Evolutionary conservation across 2,797 vertebrate species (phyloP).

Genomic region (Falco berigora): DNA sequence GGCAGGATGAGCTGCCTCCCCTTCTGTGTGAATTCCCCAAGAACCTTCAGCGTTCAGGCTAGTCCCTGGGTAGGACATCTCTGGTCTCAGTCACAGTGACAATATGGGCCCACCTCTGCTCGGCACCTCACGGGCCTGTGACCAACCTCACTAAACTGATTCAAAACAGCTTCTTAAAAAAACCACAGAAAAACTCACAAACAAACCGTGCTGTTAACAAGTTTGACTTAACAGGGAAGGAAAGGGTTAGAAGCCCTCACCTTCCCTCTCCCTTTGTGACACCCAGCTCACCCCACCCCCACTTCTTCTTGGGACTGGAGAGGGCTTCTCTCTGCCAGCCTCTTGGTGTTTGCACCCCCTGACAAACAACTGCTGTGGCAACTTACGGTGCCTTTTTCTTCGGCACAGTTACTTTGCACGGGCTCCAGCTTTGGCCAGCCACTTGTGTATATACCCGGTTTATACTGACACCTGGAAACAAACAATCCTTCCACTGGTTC

Average conservation of each 20-base stretch:
- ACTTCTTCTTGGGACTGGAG: background rate
- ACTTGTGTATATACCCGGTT: background rate
- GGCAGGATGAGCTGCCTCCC: background rate
- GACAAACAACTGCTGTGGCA: background rate
- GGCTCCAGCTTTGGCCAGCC: background rate
- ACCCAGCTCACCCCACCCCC: background rate
- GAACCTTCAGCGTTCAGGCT: background rate
- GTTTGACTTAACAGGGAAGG: background rate
- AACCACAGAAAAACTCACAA: accelerated
- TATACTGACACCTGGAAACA: background rate
- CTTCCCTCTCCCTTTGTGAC: background rate
- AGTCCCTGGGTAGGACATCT: background rate
- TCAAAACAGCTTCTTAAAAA: background rate
- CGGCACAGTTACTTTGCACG: background rate
- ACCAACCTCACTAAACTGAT: background rate
- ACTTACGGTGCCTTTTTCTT: background rate
- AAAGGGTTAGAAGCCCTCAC: background rate
- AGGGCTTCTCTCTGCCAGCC: background rate
- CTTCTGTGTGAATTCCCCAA: background rate
- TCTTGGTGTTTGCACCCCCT: background rate
- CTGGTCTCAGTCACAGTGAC: background rate
- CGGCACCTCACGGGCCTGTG: background rate
- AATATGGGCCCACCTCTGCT: background rate
- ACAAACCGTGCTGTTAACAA: background rate
- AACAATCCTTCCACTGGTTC: background rate